A percentile compares a stretch with the other conserved stretches of the same genome.
Evolutionary conservation across 2,113 vertebrate species (phyloP).

Genomic region (Eleginops maclovinus): DNA sequence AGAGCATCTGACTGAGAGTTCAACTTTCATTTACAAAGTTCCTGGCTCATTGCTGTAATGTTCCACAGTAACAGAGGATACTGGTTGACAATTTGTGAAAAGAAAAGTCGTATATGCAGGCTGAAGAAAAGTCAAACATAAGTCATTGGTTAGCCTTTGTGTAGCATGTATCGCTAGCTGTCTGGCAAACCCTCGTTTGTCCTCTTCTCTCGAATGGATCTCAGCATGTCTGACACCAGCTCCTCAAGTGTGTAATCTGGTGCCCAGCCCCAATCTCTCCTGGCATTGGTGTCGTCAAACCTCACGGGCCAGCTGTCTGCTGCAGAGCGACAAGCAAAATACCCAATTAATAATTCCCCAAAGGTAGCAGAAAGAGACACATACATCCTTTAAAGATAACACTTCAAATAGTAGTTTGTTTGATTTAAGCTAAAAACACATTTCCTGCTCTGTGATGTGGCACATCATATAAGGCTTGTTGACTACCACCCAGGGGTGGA

Average conservation of each 20-base stretch:
- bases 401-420: too few species aligned
- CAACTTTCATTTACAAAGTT: constrained; percentile 38
- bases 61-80: constrained; percentile 39
- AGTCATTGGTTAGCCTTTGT: constrained; percentile 51
- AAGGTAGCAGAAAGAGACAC: too few species aligned
- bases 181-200: constrained; percentile 67
- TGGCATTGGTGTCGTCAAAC: constrained; percentile 84
- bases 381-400: too few species aligned
- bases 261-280: constrained; percentile 83
- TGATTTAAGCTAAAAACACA: too few species aligned
- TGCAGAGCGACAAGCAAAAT: constrained; percentile 53
- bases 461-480: too few species aligned
- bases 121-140: constrained; percentile 37
- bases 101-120: constrained; percentile 44
- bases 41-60: constrained; percentile 14
- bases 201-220: constrained; percentile 71
- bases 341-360: neutral
- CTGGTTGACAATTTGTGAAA: constrained; percentile 37
- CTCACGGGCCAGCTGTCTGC: constrained; percentile 86
- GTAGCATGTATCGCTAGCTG: constrained; percentile 62
- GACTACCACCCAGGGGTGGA: too few species aligned
- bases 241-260: constrained; percentile 76
- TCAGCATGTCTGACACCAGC: constrained; percentile 82
- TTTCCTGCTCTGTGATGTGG: too few species aligned
- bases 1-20: constrained; percentile 46